Conservation (phyloP, 2,888 invertebrate species). For the Diploptera punctata region DNA sequence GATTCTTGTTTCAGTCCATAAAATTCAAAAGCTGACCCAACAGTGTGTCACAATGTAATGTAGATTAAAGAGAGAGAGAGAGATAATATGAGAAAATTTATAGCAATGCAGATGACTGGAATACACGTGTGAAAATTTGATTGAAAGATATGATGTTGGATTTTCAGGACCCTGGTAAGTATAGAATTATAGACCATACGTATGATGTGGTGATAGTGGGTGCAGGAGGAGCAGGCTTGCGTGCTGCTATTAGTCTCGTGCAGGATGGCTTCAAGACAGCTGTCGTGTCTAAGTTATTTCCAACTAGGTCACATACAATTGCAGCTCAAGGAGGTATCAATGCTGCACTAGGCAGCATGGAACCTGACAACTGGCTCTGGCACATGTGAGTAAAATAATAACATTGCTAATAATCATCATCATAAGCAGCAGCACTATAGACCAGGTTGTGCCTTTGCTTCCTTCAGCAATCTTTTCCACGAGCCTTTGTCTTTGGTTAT, state of each 20-base stretch:
- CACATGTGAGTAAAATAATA: constrained; percentile 69
- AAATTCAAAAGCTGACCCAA: too few species aligned
- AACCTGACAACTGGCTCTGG: constrained; percentile 76
- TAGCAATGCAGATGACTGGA: too few species aligned
- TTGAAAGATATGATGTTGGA: too few species aligned
- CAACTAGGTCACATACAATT: constrained; percentile 78
- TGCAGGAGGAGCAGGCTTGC: constrained; percentile 77
- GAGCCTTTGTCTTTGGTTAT: too few species aligned
- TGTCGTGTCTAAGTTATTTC: constrained; percentile 76
- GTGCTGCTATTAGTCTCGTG: constrained; percentile 75
- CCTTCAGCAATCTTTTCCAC: too few species aligned
- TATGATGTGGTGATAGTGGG: constrained; percentile 79
- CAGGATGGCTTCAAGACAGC: constrained; percentile 76
- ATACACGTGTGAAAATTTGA: too few species aligned
- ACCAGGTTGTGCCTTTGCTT: too few species aligned
- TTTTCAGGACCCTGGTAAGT: constrained; percentile 18
- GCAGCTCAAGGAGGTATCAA: constrained; percentile 84
- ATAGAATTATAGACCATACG: constrained; percentile 62
- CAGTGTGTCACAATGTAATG: too few species aligned
- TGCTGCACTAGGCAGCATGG: constrained; percentile 79
- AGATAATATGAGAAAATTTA: too few species aligned
- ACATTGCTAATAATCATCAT: not conserved
- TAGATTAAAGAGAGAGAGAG: too few species aligned
- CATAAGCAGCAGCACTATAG: too few species aligned
- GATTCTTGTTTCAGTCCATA: too few species aligned